A percentile compares a stretch with the other conserved stretches of the same genome.
phyloP scores from a whole-genome alignment of 2,888 invertebrate species.

The Pristionchus fissidentatus region DNA sequence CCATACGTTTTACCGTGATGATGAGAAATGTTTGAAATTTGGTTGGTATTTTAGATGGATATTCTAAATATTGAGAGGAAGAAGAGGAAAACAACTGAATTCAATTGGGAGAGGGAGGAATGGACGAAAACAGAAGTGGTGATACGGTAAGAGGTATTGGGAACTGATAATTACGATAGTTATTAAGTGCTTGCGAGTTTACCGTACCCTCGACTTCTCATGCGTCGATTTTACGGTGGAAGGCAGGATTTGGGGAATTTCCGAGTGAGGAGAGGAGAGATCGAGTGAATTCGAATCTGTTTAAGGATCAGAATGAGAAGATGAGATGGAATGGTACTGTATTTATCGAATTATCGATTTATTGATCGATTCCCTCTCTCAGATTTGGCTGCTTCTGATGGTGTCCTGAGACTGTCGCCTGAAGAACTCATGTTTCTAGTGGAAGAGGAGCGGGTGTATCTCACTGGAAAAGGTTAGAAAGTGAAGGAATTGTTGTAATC shows the following conservation, averaged over 20 bases:
- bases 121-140: constrained; percentile 15
- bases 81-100: background rate
- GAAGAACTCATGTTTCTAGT: constrained; percentile 44
- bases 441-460: constrained; percentile 29
- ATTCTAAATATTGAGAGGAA: constrained; percentile 39
- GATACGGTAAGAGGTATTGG: background rate
- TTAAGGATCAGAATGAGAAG: constrained; percentile 5
- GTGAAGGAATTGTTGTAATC: background rate
- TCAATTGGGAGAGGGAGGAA: constrained; percentile 28
- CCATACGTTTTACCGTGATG: background rate
- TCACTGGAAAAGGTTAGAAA: background rate
- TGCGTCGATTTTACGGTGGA: constrained; percentile 18
- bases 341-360: background rate
- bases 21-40: background rate
- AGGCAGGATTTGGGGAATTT: constrained; percentile 23
- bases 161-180: background rate
- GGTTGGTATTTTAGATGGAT: constrained; percentile 37
- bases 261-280: constrained; percentile 42
- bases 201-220: constrained; percentile 43
- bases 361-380: background rate
- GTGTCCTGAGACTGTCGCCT: constrained; percentile 5
- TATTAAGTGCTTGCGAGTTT: background rate
- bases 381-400: background rate
- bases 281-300: constrained; percentile 24
- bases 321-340: constrained; percentile 29